Evolutionary conservation across 2,888 invertebrate species (phyloP).

Genomic region (Charanyca ferruginea): DNA sequence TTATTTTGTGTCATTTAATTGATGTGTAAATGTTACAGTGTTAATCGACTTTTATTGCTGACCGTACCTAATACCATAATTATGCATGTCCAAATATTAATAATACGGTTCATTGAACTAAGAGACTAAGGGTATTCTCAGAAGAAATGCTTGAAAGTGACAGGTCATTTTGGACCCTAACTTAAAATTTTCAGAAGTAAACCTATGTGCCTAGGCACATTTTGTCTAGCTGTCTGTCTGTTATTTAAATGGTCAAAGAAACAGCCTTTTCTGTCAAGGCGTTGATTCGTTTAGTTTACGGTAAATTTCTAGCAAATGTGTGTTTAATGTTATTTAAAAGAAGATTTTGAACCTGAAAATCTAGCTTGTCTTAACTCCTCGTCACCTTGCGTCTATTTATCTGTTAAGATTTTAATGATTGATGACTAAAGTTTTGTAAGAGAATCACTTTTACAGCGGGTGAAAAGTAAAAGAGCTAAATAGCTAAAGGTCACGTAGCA

Average conservation of each 20-base stretch:
- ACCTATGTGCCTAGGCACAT: background rate
- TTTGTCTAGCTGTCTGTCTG: slow-evolving; percentile 21
- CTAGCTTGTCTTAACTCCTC: slow-evolving; percentile 1
- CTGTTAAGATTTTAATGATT: slow-evolving; percentile 34
- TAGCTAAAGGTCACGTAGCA: slow-evolving; percentile 30
- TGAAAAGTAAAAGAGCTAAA: slow-evolving; percentile 3
- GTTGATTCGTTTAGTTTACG: background rate
- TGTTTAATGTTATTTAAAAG: background rate
- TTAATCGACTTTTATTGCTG: too few relatives aligned
- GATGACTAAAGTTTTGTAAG: slow-evolving; percentile 31
- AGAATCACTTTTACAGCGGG: background rate
- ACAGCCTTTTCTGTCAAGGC: background rate
- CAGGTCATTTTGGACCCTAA: too few relatives aligned
- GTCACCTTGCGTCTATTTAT: slow-evolving; percentile 1
- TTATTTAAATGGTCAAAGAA: slow-evolving; percentile 22
- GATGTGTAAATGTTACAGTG: too few relatives aligned
- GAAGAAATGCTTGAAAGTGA: slow-evolving; percentile 11
- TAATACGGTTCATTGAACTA: background rate
- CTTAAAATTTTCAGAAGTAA: too few relatives aligned
- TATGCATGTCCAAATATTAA: too few relatives aligned
- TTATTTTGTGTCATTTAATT: too few relatives aligned
- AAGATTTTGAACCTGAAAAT: background rate
- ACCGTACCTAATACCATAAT: too few relatives aligned
- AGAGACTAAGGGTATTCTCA: background rate
- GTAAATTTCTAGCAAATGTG: background rate